Percentiles rank a stretch among this genome's conserved stretches.
phyloP scores from a whole-genome alignment of 2,797 vertebrate species.

The Pseudochirops cupreus region DNA sequence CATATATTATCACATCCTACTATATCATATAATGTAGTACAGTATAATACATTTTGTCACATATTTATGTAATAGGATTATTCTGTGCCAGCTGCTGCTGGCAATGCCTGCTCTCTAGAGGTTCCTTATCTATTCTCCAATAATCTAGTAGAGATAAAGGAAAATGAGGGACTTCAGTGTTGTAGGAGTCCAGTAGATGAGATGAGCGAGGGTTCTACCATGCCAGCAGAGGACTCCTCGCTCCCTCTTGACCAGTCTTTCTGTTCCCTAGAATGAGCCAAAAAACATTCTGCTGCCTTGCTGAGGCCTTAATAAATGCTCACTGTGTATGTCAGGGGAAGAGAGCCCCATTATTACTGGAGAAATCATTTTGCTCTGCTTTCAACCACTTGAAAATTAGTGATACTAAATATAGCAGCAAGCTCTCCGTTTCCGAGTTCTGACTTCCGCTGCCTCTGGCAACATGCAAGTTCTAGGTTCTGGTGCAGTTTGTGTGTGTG shows the following conservation, averaged over 20 bases:
- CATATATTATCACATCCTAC: not conserved
- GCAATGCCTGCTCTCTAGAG: not conserved
- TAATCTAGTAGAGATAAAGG: not conserved
- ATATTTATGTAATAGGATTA: not conserved
- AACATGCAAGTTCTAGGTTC: not conserved
- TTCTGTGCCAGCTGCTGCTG: not conserved
- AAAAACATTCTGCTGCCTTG: slow-evolving; percentile 8
- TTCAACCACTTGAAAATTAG: slow-evolving; percentile 54
- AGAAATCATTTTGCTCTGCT: slow-evolving; percentile 52
- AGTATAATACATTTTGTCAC: not conserved
- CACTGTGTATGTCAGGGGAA: slow-evolving; percentile 31
- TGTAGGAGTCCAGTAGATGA: not conserved
- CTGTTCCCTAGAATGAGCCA: not conserved
- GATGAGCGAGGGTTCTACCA: not conserved
- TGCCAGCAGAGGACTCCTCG: not conserved
- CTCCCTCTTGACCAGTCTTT: not conserved
- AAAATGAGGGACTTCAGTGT: not conserved
- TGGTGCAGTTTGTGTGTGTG: too few species aligned
- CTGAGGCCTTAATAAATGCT: slow-evolving; percentile 46
- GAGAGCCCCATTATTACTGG: slow-evolving; percentile 6
- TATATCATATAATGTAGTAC: not conserved
- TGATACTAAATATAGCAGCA: slow-evolving; percentile 52
- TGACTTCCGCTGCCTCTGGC: not conserved
- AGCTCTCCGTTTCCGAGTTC: slow-evolving; percentile 5
- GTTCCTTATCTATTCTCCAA: not conserved